A percentile compares a stretch with the other conserved stretches of the same genome.
phyloP scores from a whole-genome alignment of 2,797 vertebrate genomes.

The Esox masquinongy region DNA sequence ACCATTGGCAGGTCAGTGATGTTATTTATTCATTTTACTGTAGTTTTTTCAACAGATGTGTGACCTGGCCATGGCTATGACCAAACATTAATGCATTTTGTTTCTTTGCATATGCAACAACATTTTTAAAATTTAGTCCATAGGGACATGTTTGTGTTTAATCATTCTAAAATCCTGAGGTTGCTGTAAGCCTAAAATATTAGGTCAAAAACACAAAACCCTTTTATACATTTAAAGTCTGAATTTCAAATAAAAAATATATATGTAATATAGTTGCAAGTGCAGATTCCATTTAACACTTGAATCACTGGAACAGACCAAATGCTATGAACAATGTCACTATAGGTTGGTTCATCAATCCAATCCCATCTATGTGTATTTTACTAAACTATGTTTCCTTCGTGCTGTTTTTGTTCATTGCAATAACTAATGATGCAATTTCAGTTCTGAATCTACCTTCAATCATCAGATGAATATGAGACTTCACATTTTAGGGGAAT shows the following conservation, averaged over 20 bases:
- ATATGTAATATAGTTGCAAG: too few relatives aligned
- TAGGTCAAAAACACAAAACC: too few relatives aligned
- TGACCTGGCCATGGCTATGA: neutral
- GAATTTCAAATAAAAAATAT: too few relatives aligned
- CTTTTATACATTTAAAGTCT: too few relatives aligned
- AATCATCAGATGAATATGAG: neutral
- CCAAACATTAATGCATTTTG: neutral
- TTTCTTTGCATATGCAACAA: neutral
- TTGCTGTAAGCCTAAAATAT: too few relatives aligned
- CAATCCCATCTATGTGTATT: neutral
- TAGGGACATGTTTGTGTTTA: neutral
- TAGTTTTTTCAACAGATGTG: conserved; percentile 1
- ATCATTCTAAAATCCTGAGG: too few relatives aligned
- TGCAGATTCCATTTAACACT: too few relatives aligned
- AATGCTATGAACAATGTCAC: too few relatives aligned
- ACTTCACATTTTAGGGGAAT: neutral
- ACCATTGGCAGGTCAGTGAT: conserved; percentile 36
- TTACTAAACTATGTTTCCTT: neutral
- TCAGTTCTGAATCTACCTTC: neutral
- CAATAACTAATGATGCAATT: neutral
- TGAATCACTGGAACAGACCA: too few relatives aligned
- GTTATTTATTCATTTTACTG: neutral
- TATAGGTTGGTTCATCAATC: too few relatives aligned
- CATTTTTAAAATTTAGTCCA: neutral
- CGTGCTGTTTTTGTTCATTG: neutral